Percentiles rank a stretch among this genome's conserved stretches.
Evolutionary conservation across 2,888 invertebrate species (phyloP).

Genomic region (Corythucha ciliata): DNA sequence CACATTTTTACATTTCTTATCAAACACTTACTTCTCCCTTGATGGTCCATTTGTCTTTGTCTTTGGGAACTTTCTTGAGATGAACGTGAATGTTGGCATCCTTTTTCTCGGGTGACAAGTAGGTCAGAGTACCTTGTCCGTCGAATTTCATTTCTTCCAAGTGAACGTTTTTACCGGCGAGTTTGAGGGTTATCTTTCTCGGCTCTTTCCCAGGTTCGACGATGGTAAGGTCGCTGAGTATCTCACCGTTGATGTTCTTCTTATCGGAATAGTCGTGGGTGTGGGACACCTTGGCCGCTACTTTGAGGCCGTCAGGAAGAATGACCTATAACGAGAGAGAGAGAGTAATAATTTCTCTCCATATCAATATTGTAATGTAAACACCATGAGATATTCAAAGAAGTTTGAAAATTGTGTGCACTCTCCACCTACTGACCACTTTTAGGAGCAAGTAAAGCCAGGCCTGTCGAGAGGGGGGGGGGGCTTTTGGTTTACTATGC

Average conservation of each 20-base stretch:
- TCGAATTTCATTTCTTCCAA: slow-evolving; percentile 43
- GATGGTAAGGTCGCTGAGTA: slow-evolving; percentile 25
- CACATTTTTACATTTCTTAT: too few species aligned
- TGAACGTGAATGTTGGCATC: slow-evolving; percentile 38
- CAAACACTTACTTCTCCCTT: slow-evolving; percentile 24
- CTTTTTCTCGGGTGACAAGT: slow-evolving; percentile 38
- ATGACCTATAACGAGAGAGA: slow-evolving; percentile 36
- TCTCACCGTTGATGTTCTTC: slow-evolving; percentile 36
- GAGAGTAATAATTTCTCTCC: too few species aligned
- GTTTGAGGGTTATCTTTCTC: slow-evolving; percentile 27
- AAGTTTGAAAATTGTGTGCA: too few species aligned
- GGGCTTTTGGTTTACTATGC: too few species aligned
- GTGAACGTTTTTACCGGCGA: slow-evolving; percentile 38
- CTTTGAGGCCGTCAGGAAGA: slow-evolving; percentile 45
- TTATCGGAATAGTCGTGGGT: slow-evolving; percentile 31
- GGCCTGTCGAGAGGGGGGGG: too few species aligned
- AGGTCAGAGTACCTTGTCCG: slow-evolving; percentile 41
- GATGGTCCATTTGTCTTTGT: slow-evolving; percentile 26
- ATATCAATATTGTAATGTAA: too few species aligned
- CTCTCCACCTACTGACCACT: too few species aligned
- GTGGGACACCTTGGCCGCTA: slow-evolving; percentile 41
- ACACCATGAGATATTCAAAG: too few species aligned
- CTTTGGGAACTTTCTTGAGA: slow-evolving; percentile 27
- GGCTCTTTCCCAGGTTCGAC: slow-evolving; percentile 26
- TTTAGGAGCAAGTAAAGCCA: too few species aligned